phyloP scores from a whole-genome alignment of 2,797 vertebrate species.

The Molossus molossus region DNA sequence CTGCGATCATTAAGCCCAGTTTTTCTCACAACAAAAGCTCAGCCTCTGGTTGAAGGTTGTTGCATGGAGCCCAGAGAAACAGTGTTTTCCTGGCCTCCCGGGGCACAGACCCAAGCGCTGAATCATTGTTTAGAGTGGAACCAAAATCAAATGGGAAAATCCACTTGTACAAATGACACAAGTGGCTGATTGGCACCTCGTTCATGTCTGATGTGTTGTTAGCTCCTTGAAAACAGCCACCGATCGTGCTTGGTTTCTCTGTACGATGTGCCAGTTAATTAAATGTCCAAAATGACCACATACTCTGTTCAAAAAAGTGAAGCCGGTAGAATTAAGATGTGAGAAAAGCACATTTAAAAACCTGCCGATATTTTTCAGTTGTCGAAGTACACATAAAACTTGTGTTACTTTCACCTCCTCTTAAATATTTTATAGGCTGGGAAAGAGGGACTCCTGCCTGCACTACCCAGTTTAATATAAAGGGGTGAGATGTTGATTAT shows the following conservation, averaged over 20 bases:
- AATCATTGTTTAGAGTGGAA: conserved; percentile 74
- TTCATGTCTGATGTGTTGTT: conserved; percentile 31
- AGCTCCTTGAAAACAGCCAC: conserved; percentile 68
- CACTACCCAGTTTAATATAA: conserved; percentile 10
- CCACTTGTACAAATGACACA: conserved; percentile 74
- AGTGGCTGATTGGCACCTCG: conserved; percentile 51
- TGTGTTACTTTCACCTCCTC: not conserved
- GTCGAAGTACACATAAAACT: not conserved
- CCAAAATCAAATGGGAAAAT: conserved; percentile 79
- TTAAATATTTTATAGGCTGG: not conserved
- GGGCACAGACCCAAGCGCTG: conserved; percentile 66
- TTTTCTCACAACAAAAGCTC: conserved; percentile 86
- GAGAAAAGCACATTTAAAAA: not conserved
- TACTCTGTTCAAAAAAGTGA: conserved; percentile 49
- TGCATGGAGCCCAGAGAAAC: conserved; percentile 79
- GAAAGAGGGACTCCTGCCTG: not conserved
- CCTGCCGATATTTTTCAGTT: not conserved
- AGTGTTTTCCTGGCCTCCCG: conserved; percentile 71
- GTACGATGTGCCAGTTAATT: conserved; percentile 24
- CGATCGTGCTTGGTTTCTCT: conserved; percentile 19
- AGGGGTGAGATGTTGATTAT: conserved; percentile 36
- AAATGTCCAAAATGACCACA: conserved; percentile 24
- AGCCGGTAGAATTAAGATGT: not conserved
- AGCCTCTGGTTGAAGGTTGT: conserved; percentile 87
- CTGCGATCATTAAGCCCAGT: conserved; percentile 88